A percentile compares a stretch with the other conserved stretches of the same genome.
Evolutionary conservation across 2,797 vertebrate genomes (phyloP).

Genomic region (Muscicapa comitata): DNA sequence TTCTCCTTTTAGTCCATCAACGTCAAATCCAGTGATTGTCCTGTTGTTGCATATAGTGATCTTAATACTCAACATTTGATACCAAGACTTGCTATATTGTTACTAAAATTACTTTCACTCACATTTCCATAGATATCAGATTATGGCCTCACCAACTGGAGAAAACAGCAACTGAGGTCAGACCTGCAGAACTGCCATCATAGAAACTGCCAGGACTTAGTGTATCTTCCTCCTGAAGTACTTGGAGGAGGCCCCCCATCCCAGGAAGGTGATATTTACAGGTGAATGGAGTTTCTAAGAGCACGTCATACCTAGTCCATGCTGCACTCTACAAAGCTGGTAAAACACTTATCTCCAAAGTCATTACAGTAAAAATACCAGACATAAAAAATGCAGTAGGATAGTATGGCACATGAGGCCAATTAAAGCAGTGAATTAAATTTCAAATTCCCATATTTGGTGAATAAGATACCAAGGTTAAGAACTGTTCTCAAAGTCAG

Average conservation of each 20-base stretch:
- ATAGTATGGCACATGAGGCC: background rate
- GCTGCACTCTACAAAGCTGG: background rate
- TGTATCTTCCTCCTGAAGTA: constrained; percentile 68
- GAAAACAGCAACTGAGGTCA: background rate
- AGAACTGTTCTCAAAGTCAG: background rate
- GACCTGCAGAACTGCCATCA: background rate
- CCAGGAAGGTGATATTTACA: constrained; percentile 70
- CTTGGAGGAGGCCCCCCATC: constrained; percentile 52
- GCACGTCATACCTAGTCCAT: background rate
- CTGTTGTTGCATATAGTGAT: background rate
- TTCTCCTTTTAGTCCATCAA: background rate
- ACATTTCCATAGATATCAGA: constrained; percentile 63
- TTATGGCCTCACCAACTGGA: constrained; percentile 61
- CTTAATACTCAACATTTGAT: background rate
- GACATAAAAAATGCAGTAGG: background rate
- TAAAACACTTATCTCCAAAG: background rate
- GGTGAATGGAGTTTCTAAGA: constrained; percentile 50
- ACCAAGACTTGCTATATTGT: background rate
- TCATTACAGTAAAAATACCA: background rate
- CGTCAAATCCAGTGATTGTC: background rate
- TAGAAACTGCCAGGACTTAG: constrained; percentile 61
- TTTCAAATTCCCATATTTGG: background rate
- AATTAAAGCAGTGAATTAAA: background rate
- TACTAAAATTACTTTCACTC: background rate
- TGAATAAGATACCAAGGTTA: background rate